Evolutionary conservation across 1,140 invertebrate genomes (phyloP), one percentile per base, ranked within the genome.

Genomic region (Epicauta chinensis): DNA sequence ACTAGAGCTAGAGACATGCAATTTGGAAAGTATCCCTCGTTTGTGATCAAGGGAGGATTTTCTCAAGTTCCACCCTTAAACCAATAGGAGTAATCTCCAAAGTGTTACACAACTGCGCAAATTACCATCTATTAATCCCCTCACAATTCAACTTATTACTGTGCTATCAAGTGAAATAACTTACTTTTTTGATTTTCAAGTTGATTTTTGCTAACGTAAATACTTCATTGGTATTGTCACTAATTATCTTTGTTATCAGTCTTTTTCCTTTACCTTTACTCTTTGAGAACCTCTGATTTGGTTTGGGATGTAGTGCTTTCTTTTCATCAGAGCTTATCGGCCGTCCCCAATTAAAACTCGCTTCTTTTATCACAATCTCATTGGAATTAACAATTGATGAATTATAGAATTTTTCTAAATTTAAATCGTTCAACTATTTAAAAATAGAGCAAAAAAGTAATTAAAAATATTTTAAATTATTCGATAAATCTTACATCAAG

Each of bases 361-460:
- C 74, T 46, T 71, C 52, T 31, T 60, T 56, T 2, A 76, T 58
- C 0, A 67, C 46, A 13, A 75, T 45, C 14, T 68, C 63, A 11
- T 43, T 41, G 2, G 57, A 37, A 30, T 62, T 56, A 12, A 60
- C 16, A 4, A 60, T 11, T 2, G 39, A 30, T 9, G 52, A n/a
- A 29, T 58, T 55, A 55, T 77, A 77, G 53, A 72, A 75, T 35
- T 61, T 63, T 9, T 66, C 54, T 4, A 75, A 61, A 58, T 84
- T 77, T 59, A 85, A 72, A 60, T 89, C 82, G 56, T 79, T 74
- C 16, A 89, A 65, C 78, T 83, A 57, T n/a, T n/a, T n/a, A n/a
- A 23, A 23, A 23, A 23, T 23, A 0, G 23, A 23, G n/a, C n/a
- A n/a, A n/a, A n/a, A n/a, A n/a, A n/a, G n/a, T n/a, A 23, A 23